Percentiles rank a stretch among this genome's conserved stretches.
Evolutionary conservation across 2,888 invertebrate genomes (phyloP).

Genomic region (Agrenia bidenticulata): DNA sequence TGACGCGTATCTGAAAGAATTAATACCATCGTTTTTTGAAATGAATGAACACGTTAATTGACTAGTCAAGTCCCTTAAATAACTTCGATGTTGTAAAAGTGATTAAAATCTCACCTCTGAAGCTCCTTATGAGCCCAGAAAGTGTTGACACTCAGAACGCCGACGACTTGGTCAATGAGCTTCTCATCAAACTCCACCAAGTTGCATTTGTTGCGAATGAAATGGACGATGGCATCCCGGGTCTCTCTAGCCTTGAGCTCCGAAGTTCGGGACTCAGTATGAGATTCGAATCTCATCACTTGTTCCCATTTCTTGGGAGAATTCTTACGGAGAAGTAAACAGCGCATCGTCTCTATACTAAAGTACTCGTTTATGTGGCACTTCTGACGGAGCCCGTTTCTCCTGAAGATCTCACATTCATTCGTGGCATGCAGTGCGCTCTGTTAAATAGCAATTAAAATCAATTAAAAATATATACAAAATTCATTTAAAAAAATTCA

Average conservation of each 20-base stretch:
- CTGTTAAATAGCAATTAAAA: too few relatives aligned
- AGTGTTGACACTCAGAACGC: constrained; percentile 38
- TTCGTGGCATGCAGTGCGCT: constrained; percentile 29
- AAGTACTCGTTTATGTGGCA: constrained; percentile 31
- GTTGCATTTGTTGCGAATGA: constrained; percentile 33
- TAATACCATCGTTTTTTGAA: too few relatives aligned
- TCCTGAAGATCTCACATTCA: constrained; percentile 34
- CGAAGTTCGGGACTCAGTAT: constrained; percentile 21
- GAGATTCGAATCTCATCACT: constrained; percentile 33
- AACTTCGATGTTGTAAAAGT: too few relatives aligned
- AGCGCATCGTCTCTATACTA: constrained; percentile 32
- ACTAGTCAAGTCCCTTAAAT: too few relatives aligned
- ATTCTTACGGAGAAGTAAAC: constrained; percentile 19
- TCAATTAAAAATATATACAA: too few relatives aligned
- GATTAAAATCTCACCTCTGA: constrained; percentile 18
- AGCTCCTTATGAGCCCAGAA: constrained; percentile 34
- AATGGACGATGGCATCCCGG: constrained; percentile 22
- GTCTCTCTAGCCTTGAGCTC: constrained; percentile 20
- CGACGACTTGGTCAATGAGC: constrained; percentile 31
- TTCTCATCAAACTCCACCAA: constrained; percentile 28
- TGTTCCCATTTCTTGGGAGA: constrained; percentile 27
- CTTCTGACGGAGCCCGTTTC: constrained; percentile 20
- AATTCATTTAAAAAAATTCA: too few relatives aligned
- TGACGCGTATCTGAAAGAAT: constrained; percentile 32
- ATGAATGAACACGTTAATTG: too few relatives aligned